A percentile compares a stretch with the other conserved stretches of the same genome.
These are phyloP conservation scores for Siderastrea radians DNA, from an alignment of 92 coral and sea anemone species.

Conservation along the genomic window DNA sequence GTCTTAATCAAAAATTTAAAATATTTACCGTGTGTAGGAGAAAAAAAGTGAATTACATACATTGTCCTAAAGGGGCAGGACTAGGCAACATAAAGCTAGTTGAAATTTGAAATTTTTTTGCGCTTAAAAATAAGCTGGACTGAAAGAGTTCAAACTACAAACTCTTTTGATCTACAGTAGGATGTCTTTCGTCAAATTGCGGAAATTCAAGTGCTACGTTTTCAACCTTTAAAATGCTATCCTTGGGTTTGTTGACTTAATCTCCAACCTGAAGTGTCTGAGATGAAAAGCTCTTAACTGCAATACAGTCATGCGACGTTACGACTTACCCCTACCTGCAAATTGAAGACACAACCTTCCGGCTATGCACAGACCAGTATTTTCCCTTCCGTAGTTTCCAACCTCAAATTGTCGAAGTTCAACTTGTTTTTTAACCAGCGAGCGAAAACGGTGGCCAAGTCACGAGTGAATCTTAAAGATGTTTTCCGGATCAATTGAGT, in stretches of 20 bases:
- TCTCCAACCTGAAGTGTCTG: background rate
- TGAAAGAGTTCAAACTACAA: no score
- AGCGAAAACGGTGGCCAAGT: background rate
- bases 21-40: no score
- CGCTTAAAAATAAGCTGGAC: no score
- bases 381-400: background rate
- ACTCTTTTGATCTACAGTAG: no score
- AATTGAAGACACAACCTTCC: background rate
- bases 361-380: background rate
- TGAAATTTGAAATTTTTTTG: no score
- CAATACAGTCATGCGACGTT: no score
- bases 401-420: no score
- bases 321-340: background rate
- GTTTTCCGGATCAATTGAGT: constrained; percentile 3
- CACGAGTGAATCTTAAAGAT: background rate
- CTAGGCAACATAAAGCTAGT: no score
- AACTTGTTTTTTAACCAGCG: no score
- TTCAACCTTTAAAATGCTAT: background rate
- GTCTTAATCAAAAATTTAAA: no score
- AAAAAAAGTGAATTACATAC: no score
- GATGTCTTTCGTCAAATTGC: background rate
- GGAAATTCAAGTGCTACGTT: background rate
- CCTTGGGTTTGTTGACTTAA: constrained; percentile 2
- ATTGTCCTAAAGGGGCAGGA: no score
- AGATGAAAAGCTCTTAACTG: background rate